phyloP scores from a whole-genome alignment of 2,797 vertebrate species.

The Lacerta viridis region DNA sequence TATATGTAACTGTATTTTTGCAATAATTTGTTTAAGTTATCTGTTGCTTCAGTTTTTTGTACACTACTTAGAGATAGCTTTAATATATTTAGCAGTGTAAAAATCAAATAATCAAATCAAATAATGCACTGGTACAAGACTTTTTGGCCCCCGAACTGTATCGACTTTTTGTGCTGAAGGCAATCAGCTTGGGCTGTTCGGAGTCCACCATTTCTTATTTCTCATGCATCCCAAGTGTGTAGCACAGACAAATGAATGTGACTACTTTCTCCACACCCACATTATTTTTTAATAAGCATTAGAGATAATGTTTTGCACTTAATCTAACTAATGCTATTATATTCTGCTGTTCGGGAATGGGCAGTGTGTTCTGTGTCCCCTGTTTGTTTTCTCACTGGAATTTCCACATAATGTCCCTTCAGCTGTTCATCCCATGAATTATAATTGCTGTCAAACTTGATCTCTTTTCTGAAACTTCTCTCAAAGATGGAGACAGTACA shows the following conservation, averaged over 20 bases:
- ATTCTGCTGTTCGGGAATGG: not conserved
- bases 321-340: constrained; percentile 44
- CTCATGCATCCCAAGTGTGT: constrained; percentile 15
- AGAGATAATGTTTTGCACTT: constrained; percentile 42
- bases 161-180: not conserved
- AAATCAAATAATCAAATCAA: no score
- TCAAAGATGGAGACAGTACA: not conserved
- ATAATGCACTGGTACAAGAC: not conserved
- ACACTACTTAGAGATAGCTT: no score
- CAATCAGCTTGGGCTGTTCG: not conserved
- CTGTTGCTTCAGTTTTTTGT: not conserved
- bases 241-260: constrained; percentile 28
- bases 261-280: not conserved
- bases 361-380: constrained; percentile 19
- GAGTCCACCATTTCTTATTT: not conserved
- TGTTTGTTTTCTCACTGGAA: constrained; percentile 32
- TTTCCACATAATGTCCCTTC: constrained; percentile 43
- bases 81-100: no score
- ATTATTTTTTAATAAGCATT: constrained; percentile 40
- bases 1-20: no score
- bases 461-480: constrained; percentile 21
- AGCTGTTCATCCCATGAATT: constrained; percentile 35
- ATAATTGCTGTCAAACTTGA: not conserved
- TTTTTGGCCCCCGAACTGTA: no score
- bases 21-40: not conserved